A percentile compares a stretch with the other conserved stretches of the same genome.
Evolutionary conservation across 2,888 invertebrate species (phyloP).

Genomic region (Drosophila sordidula): DNA sequence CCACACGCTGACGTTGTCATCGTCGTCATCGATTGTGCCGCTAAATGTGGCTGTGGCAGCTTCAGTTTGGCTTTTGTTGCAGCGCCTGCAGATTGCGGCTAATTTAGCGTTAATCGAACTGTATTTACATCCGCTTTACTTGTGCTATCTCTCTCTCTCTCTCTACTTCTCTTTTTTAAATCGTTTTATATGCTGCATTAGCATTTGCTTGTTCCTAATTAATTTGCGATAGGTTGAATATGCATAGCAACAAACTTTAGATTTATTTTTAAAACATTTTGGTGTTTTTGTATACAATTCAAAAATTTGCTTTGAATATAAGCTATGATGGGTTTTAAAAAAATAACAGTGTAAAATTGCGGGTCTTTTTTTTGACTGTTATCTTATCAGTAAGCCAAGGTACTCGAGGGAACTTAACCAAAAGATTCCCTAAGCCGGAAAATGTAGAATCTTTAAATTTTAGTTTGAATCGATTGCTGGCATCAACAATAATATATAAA

Average conservation of each 20-base stretch:
- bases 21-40: constrained; percentile 31
- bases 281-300: too few species aligned
- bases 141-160: neutral
- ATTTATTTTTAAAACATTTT: neutral
- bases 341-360: too few species aligned
- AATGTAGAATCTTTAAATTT: too few species aligned
- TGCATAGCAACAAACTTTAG: neutral
- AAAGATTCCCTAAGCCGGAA: too few species aligned
- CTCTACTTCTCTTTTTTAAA: neutral
- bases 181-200: constrained; percentile 12
- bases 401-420: too few species aligned
- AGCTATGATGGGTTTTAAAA: too few species aligned
- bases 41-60: constrained; percentile 17
- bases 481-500: too few species aligned
- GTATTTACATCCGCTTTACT: constrained; percentile 44
- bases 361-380: too few species aligned
- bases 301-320: too few species aligned
- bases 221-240: constrained; percentile 37
- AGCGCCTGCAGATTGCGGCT: constrained; percentile 31
- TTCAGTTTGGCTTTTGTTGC: constrained; percentile 40
- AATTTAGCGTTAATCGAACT: constrained; percentile 69
- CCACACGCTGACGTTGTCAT: constrained; percentile 20
- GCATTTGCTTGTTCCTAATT: constrained; percentile 48
- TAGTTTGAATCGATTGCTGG: too few species aligned
- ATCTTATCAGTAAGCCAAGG: too few species aligned